These are phyloP conservation scores for Rhyzopertha dominica DNA, from an alignment of 1,140 invertebrate genomes.

Conservation along the genomic window DNA sequence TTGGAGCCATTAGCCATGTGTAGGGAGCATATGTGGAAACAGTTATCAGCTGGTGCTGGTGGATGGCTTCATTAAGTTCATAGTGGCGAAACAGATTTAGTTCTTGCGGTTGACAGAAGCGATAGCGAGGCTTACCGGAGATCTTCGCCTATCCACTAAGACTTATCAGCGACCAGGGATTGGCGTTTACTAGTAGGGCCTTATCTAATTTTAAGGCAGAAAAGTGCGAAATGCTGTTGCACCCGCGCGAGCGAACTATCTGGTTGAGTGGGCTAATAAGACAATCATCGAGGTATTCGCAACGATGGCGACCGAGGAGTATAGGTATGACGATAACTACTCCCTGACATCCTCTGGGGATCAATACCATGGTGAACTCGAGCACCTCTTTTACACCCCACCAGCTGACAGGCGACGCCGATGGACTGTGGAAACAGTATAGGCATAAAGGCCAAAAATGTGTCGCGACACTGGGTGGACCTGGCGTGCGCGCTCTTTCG, in stretches of 20 bases:
- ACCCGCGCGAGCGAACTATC: too few species aligned
- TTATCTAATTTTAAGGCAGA: too few species aligned
- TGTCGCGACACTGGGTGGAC: too few species aligned
- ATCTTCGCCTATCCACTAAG: too few species aligned
- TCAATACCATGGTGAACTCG: conserved; percentile 22
- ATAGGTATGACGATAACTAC: conserved; percentile 27
- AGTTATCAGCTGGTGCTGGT: conserved; percentile 39
- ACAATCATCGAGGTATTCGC: conserved; percentile 29
- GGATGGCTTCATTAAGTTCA: conserved; percentile 42
- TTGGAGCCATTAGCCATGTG: conserved; percentile 32
- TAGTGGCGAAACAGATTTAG: conserved; percentile 9
- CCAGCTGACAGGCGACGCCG: conserved; percentile 5
- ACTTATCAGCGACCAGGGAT: too few species aligned
- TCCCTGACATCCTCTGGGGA: conserved; percentile 31
- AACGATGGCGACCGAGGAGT: conserved; percentile 11
- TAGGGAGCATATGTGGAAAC: conserved; percentile 17
- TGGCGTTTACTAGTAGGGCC: too few species aligned
- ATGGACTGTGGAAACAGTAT: background rate
- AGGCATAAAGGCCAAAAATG: background rate
- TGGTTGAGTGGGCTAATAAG: too few species aligned
- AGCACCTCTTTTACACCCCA: conserved; percentile 5
- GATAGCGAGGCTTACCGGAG: conserved; percentile 16
- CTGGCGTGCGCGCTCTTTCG: too few species aligned
- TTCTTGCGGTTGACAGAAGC: background rate
- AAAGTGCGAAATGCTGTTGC: too few species aligned